These are phyloP conservation scores for Julus scanicus DNA, from an alignment of 2,888 invertebrate genomes.

Conservation along the genomic window DNA sequence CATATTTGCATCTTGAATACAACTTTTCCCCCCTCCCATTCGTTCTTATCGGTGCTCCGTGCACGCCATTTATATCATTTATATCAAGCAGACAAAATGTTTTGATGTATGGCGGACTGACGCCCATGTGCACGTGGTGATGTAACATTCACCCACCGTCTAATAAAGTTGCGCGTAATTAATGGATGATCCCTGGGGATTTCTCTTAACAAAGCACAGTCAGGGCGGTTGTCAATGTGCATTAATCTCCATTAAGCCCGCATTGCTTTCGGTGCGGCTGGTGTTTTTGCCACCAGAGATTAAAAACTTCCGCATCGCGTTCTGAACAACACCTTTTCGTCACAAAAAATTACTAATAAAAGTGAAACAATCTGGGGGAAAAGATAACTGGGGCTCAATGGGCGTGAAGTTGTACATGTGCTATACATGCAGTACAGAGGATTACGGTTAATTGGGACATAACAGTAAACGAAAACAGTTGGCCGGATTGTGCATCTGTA, in stretches of 20 bases:
- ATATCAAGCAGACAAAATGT: slow-evolving; percentile 17
- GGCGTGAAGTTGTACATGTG: neutral
- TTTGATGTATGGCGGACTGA: slow-evolving; percentile 31
- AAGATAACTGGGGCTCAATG: neutral
- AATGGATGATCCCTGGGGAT: slow-evolving; percentile 13
- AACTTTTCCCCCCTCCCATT: neutral
- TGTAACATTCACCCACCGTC: neutral
- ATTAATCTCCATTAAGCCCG: slow-evolving; percentile 20
- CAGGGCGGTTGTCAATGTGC: slow-evolving; percentile 2
- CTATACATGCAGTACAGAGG: neutral
- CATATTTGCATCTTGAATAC: slow-evolving; percentile 26
- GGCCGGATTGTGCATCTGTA: too few species aligned
- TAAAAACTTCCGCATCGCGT: slow-evolving; percentile 14
- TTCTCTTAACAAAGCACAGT: neutral
- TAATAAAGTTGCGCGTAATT: slow-evolving; percentile 26
- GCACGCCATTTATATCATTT: neutral
- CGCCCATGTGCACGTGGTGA: slow-evolving; percentile 3
- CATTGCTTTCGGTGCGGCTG: neutral
- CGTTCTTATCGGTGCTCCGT: neutral
- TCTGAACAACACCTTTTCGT: neutral
- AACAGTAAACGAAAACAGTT: too few species aligned
- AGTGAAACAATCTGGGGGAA: neutral
- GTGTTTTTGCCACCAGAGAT: neutral
- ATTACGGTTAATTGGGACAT: too few species aligned
- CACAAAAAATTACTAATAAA: neutral